Percentiles rank a stretch among this genome's conserved stretches.
Conservation (phyloP, 2,888 invertebrate genomes). For the Idaea straminata region DNA sequence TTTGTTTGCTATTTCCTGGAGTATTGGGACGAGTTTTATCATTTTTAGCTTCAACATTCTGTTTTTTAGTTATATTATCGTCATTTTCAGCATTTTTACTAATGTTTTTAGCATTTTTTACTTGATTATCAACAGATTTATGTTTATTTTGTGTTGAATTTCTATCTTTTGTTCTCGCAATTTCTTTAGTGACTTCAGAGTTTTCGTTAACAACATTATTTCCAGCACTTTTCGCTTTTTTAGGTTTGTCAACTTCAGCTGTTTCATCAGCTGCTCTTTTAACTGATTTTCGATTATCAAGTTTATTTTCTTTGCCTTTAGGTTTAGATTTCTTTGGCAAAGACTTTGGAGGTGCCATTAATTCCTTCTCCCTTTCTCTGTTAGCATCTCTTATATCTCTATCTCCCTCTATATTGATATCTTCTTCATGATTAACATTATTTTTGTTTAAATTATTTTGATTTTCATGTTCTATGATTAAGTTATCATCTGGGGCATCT, state of each 20-base stretch:
- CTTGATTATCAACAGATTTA: constrained; percentile 4
- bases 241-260: constrained; percentile 7
- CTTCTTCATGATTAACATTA: not conserved
- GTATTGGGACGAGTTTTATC: not conserved
- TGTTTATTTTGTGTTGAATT: not conserved
- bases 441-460: not conserved
- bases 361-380: constrained; percentile 37
- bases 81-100: constrained; percentile 10
- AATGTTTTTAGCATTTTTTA: constrained; percentile 10
- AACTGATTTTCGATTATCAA: constrained; percentile 26
- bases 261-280: constrained; percentile 15
- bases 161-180: constrained; percentile 9
- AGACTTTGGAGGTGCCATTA: constrained; percentile 65
- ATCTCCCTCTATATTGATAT: not conserved
- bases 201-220: constrained; percentile 15
- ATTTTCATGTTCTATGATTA: not conserved
- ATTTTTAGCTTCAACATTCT: constrained; percentile 7
- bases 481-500: constrained; percentile 13
- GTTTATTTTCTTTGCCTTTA: constrained; percentile 39
- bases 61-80: not conserved
- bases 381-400: constrained; percentile 4
- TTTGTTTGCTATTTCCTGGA: constrained; percentile 14
- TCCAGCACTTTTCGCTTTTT: constrained; percentile 13
- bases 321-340: constrained; percentile 55
- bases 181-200: constrained; percentile 13